Base-by-base conservation (phyloP, 2,113 vertebrate genomes). In the Callorhinus ursinus region DNA sequence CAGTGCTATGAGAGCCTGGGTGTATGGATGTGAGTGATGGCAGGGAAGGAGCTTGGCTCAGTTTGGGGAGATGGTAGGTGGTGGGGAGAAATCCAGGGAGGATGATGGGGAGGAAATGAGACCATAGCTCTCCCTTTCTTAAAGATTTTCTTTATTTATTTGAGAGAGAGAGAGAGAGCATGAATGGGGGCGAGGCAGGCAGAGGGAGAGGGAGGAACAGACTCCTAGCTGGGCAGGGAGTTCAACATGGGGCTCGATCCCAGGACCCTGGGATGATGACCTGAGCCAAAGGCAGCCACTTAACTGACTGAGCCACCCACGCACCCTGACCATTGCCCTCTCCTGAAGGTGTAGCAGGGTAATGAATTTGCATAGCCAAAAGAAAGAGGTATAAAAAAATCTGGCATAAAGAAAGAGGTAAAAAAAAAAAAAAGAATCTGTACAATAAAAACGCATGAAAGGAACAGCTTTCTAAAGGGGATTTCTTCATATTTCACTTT, bases 401-500 rank as follows among this genome's bases (percentile, higher is more conserved):
- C 0, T 87, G 46, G 46, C 6, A 46, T 36, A 72, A 57, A 67
- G 53, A 61, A 85, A 13, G 6, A 90, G 33, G 49, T n/a, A 79
- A 90, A 65, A 82, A 4, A 91, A 46, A 92, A 77, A 28, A 77
- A 76, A 77, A 77, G 26, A 63, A 77, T 82, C n/a, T 28, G 42
- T 72, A 82, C 59, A 61, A 80, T 92, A 82, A 90, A 86, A 89
- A 46, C 42, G 5, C 65, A 81, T 53, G 59, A 76, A 46, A 63
- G 15, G 26, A 55, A 39, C 10, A 76, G 19, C 22, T 80, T 96
- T 81, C 33, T 59, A 67, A 65, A 42, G 28, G 21, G n/a, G 42
- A 79, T 80, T 93, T 93, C 53, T 76, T 76, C 63, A 61, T 49
- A 86, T 71, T 90, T 59, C 42, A 83, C 69, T 90, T 93, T 85